These are phyloP conservation scores for Eutrigla gurnardus DNA, from an alignment of 2,797 vertebrate genomes.

Conservation along the genomic window DNA sequence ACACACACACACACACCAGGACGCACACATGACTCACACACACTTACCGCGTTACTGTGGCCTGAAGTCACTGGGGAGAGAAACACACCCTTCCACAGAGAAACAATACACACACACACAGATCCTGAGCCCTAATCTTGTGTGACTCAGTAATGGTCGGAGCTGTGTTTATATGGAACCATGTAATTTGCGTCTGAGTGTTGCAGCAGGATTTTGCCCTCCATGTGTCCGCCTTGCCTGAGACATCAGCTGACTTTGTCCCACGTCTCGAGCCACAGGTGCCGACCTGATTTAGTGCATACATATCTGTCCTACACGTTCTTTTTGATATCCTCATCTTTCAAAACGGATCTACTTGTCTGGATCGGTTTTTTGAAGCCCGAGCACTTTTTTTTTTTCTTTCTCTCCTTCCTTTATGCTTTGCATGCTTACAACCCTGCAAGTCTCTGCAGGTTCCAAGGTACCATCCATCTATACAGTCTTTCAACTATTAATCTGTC, in stretches of 20 bases:
- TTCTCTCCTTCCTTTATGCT: slow-evolving; percentile 29
- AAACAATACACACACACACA: slow-evolving; percentile 66
- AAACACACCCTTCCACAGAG: slow-evolving; percentile 75
- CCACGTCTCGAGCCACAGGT: slow-evolving; percentile 30
- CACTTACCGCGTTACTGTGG: slow-evolving; percentile 73
- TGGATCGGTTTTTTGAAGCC: slow-evolving; percentile 62
- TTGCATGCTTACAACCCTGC: slow-evolving; percentile 57
- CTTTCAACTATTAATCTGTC: slow-evolving; percentile 76
- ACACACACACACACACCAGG: slow-evolving; percentile 43
- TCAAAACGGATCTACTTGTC: slow-evolving; percentile 60
- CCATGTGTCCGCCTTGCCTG: slow-evolving; percentile 2
- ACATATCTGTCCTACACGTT: background rate
- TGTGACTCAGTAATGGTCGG: slow-evolving; percentile 68
- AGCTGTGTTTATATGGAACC: slow-evolving; percentile 60
- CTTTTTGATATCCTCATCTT: slow-evolving; percentile 3
- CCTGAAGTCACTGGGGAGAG: slow-evolving; percentile 78
- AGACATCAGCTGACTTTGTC: slow-evolving; percentile 30
- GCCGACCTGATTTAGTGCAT: background rate
- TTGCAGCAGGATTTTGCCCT: slow-evolving; percentile 36
- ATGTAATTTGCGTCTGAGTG: slow-evolving; percentile 68
- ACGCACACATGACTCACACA: slow-evolving; percentile 41
- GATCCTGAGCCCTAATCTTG: slow-evolving; percentile 55
- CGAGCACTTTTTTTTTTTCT: slow-evolving; percentile 1
- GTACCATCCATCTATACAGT: slow-evolving; percentile 65
- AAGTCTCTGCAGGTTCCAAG: slow-evolving; percentile 77